Evolutionary conservation across 2,113 vertebrate species (phyloP).

Genomic region (Tyrannus savana): DNA sequence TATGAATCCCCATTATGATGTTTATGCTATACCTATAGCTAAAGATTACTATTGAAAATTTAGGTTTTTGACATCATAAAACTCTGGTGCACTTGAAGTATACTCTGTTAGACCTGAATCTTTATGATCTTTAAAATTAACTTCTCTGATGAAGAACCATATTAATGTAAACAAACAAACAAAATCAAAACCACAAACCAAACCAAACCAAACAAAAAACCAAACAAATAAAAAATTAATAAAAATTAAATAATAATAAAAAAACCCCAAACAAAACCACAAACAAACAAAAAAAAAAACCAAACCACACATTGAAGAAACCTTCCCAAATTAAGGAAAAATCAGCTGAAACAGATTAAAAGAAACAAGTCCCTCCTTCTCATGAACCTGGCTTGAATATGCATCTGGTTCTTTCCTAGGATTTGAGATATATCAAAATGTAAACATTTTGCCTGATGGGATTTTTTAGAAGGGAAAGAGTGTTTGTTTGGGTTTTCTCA

Average conservation of each 20-base stretch:
- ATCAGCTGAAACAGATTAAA: neutral
- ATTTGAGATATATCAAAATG: neutral
- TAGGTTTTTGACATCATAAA: neutral
- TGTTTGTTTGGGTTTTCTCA: accelerated
- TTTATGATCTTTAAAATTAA: neutral
- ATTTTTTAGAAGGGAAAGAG: accelerated
- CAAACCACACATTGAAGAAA: neutral
- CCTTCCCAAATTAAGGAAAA: neutral
- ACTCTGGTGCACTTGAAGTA: neutral
- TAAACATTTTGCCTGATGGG: neutral
- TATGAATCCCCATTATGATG: neutral
- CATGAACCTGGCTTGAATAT: neutral
- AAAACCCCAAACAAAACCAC: neutral
- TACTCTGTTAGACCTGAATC: neutral
- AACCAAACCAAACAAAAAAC: no score
- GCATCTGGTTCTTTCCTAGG: neutral
- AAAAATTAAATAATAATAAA: no score
- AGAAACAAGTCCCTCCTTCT: neutral
- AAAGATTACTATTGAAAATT: neutral
- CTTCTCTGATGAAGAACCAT: neutral
- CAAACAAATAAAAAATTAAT: no score
- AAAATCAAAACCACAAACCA: no score
- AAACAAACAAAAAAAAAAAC: neutral
- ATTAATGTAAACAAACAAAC: neutral
- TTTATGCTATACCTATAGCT: neutral